phyloP scores from a whole-genome alignment of 1,140 invertebrate genomes.

The Phymastichus coffea region DNA sequence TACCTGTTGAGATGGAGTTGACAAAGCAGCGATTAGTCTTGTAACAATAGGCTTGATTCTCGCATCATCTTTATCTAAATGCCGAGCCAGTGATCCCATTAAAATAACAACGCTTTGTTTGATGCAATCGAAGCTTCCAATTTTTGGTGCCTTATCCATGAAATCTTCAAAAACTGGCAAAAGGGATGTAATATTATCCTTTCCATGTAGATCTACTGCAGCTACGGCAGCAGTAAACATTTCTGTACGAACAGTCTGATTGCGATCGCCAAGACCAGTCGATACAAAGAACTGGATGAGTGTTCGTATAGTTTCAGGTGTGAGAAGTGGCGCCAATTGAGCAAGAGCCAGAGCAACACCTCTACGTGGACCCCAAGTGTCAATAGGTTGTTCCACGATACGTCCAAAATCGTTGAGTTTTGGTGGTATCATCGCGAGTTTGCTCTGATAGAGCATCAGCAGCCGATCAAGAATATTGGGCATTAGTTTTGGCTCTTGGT shows the following conservation, averaged over 20 bases:
- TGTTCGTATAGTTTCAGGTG: slow-evolving; percentile 65
- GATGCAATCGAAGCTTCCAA: slow-evolving; percentile 87
- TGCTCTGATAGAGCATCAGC: slow-evolving; percentile 75
- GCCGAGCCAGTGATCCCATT: slow-evolving; percentile 93
- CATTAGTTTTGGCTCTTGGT: slow-evolving; percentile 58
- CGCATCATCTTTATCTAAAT: slow-evolving; percentile 88
- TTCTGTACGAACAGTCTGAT: slow-evolving; percentile 77
- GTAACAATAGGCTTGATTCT: slow-evolving; percentile 90
- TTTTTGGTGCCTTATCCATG: slow-evolving; percentile 86
- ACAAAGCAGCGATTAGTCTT: slow-evolving; percentile 86
- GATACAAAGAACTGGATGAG: slow-evolving; percentile 85
- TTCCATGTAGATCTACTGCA: slow-evolving; percentile 89
- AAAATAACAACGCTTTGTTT: slow-evolving; percentile 94
- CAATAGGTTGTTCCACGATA: slow-evolving; percentile 78
- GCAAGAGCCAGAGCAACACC: slow-evolving; percentile 83
- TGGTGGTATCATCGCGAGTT: slow-evolving; percentile 78
- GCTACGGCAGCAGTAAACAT: slow-evolving; percentile 94
- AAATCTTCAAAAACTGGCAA: slow-evolving; percentile 89
- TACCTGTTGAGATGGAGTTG: slow-evolving; percentile 95
- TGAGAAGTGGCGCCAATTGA: slow-evolving; percentile 72
- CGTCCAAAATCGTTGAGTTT: slow-evolving; percentile 90
- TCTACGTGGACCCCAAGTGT: slow-evolving; percentile 84
- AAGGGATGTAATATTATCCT: slow-evolving; percentile 66
- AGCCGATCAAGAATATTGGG: slow-evolving; percentile 65
- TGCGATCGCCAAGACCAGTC: slow-evolving; percentile 82